Evolutionary conservation across 2,113 vertebrate genomes (phyloP).

Genomic region (Mobula hypostoma): DNA sequence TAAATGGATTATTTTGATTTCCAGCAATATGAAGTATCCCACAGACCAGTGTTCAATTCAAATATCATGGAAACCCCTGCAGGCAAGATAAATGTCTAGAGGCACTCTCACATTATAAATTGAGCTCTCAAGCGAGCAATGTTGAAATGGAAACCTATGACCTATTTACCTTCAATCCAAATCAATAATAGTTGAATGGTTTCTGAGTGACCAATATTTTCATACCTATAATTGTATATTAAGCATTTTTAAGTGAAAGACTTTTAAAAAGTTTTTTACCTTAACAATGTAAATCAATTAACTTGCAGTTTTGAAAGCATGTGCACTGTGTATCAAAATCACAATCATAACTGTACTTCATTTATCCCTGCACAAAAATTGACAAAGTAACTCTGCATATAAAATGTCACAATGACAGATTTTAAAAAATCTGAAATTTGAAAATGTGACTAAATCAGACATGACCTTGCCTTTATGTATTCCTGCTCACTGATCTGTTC

Average conservation of each 20-base stretch:
- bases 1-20: slow-evolving; percentile 4
- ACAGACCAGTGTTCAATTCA: slow-evolving; percentile 10
- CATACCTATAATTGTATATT: neutral
- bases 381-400: neutral
- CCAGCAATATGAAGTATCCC: neutral
- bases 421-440: no score
- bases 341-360: neutral
- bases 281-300: neutral
- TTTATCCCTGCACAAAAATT: neutral
- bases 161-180: neutral
- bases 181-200: neutral
- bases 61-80: neutral
- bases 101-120: slow-evolving; percentile 4
- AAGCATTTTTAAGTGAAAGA: neutral
- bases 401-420: no score
- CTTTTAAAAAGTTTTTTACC: neutral
- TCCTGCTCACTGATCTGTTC: no score
- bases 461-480: no score
- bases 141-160: neutral
- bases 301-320: neutral
- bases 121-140: neutral
- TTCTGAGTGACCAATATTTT: neutral
- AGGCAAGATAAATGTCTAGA: neutral
- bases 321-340: neutral
- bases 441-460: no score